A percentile compares a stretch with the other conserved stretches of the same genome.
Evolutionary conservation across 2,888 invertebrate genomes (phyloP).

Genomic region (Lamellibrachia satsuma): DNA sequence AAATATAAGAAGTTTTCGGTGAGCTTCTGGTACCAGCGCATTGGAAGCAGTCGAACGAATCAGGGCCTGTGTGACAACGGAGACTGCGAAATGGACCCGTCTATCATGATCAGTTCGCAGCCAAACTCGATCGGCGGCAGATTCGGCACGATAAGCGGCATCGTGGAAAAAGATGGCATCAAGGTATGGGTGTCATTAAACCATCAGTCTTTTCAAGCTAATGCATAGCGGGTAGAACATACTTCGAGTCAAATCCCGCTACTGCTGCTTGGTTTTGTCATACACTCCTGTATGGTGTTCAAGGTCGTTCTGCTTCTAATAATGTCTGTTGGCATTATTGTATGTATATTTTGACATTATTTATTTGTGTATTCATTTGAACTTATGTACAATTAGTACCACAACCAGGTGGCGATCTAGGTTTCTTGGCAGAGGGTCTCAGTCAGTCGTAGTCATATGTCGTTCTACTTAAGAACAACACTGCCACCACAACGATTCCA

Average conservation of each 20-base stretch:
- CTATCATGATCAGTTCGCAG: constrained; percentile 19
- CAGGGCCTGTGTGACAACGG: constrained; percentile 22
- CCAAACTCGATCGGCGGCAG: constrained; percentile 17
- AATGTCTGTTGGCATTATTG: background rate
- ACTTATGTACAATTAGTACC: background rate
- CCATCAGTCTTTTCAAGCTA: background rate
- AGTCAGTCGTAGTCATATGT: too few relatives aligned
- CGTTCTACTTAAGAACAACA: background rate
- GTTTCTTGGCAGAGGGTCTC: too few relatives aligned
- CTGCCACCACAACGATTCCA: background rate
- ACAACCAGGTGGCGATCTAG: too few relatives aligned
- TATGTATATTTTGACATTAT: background rate
- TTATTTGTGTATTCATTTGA: background rate
- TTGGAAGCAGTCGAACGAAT: too few relatives aligned
- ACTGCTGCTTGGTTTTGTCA: background rate
- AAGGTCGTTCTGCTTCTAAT: background rate
- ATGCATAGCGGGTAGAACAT: background rate
- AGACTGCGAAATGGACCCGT: constrained; percentile 23
- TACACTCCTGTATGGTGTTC: background rate
- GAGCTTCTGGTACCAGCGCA: constrained; percentile 18
- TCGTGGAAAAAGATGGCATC: background rate
- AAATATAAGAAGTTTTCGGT: background rate
- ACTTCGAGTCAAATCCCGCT: background rate
- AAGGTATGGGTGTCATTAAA: background rate
- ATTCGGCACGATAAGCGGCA: constrained; percentile 2